A percentile compares a stretch with the other conserved stretches of the same genome.
Evolutionary conservation across 2,797 vertebrate species (phyloP).

Genomic region (Rhinella marina): DNA sequence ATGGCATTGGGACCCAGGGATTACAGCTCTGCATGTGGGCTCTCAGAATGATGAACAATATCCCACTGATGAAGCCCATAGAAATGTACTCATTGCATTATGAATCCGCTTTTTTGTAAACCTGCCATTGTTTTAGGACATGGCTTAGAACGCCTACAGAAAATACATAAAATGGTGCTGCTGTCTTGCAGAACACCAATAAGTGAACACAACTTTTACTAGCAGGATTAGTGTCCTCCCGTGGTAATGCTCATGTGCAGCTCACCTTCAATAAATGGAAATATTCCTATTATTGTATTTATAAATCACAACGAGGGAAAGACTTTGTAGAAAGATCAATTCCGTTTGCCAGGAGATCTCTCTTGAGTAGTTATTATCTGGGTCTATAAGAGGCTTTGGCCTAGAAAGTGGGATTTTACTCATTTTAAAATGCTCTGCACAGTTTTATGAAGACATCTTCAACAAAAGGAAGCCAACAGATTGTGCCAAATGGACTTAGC

Average conservation of each 20-base stretch:
- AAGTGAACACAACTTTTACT: slow-evolving; percentile 33
- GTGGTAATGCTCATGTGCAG: slow-evolving; percentile 37
- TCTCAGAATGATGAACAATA: not conserved
- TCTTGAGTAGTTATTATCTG: slow-evolving; percentile 62
- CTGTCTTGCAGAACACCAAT: slow-evolving; percentile 33
- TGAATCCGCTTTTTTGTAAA: slow-evolving; percentile 5
- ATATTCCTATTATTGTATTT: slow-evolving; percentile 60
- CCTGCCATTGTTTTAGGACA: slow-evolving; percentile 18
- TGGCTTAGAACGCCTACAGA: slow-evolving; percentile 35
- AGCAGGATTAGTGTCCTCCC: slow-evolving; percentile 31
- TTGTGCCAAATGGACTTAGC: slow-evolving; percentile 62
- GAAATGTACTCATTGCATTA: not conserved
- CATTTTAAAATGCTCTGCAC: slow-evolving; percentile 62
- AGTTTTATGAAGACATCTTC: slow-evolving; percentile 63
- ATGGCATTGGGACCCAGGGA: no score
- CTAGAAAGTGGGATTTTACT: slow-evolving; percentile 61
- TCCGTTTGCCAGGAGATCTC: slow-evolving; percentile 56
- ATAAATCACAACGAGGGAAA: slow-evolving; percentile 58
- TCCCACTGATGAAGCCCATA: not conserved
- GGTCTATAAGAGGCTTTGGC: slow-evolving; percentile 61
- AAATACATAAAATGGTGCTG: slow-evolving; percentile 37
- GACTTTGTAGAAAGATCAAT: slow-evolving; percentile 44
- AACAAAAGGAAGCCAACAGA: slow-evolving; percentile 57
- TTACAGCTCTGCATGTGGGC: not conserved
- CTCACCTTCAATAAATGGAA: slow-evolving; percentile 56